Conservation (phyloP, 2,113 vertebrate genomes). For the Charina bottae region DNA sequence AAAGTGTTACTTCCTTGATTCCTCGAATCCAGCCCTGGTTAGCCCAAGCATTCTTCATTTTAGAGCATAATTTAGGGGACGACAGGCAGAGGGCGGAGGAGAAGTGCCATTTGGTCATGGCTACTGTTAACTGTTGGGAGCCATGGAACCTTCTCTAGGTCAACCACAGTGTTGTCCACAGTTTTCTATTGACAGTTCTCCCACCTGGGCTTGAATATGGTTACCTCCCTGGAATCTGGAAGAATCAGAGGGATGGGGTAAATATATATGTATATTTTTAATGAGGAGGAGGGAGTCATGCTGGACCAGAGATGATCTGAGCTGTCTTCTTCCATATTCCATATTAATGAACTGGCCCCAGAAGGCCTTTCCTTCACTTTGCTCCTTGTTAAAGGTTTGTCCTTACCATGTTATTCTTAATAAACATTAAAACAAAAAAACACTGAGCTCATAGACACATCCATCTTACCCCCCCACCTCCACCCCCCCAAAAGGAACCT, state of each 20-base stretch:
- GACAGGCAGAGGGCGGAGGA: not conserved
- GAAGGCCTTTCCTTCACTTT: not conserved
- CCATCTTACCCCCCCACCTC: not conserved
- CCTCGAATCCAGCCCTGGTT: not conserved
- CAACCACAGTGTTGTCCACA: not conserved
- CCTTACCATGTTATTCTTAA: constrained; percentile 47
- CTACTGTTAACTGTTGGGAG: too few species aligned
- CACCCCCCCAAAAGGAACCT: constrained; percentile 15
- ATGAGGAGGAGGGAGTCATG: not conserved
- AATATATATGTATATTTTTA: not conserved
- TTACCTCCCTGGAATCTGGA: not conserved
- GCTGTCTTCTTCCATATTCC: constrained; percentile 25
- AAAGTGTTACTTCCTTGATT: not conserved
- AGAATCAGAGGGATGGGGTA: not conserved
- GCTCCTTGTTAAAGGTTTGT: constrained; percentile 66
- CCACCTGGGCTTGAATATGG: not conserved
- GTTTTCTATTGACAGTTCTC: too few species aligned
- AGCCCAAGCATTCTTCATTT: not conserved
- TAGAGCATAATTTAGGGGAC: not conserved
- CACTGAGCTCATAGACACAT: not conserved
- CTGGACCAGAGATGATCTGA: not conserved
- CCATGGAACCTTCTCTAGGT: not conserved
- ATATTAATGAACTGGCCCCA: not conserved
- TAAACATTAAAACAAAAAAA: constrained; percentile 33
- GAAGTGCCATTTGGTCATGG: not conserved